phyloP scores from a whole-genome alignment of 1,140 invertebrate genomes.

The Drosophila setifemur region DNA sequence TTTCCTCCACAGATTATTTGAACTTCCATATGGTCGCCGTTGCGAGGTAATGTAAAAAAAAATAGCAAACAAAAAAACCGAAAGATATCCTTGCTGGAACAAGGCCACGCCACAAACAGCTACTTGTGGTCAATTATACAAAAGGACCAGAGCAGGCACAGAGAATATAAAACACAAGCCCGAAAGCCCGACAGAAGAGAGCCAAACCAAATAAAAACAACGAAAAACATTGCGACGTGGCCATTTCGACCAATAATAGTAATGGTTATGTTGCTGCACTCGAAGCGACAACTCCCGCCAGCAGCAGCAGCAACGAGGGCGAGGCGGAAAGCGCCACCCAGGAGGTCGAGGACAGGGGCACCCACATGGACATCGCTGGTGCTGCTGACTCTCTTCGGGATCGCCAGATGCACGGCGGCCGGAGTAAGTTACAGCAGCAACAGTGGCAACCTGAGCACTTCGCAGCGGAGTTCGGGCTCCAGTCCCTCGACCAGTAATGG shows the following conservation, averaged over 20 bases:
- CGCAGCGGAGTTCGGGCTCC: constrained; percentile 26
- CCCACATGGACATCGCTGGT: constrained; percentile 8
- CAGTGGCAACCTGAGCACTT: constrained; percentile 53
- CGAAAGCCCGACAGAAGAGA: constrained; percentile 10
- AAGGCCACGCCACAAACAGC: constrained; percentile 64
- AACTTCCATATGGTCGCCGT: constrained; percentile 31
- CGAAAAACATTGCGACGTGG: constrained; percentile 54
- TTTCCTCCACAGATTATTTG: constrained; percentile 44
- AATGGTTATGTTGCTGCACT: constrained; percentile 76
- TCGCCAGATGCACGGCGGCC: constrained; percentile 25
- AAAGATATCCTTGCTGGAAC: constrained; percentile 13
- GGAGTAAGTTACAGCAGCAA: constrained; percentile 61
- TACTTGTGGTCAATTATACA: constrained; percentile 65
- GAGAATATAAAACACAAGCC: constrained; percentile 6
- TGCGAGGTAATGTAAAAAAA: constrained; percentile 27
- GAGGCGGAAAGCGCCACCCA: constrained; percentile 50
- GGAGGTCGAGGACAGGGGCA: constrained; percentile 1
- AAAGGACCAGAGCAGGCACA: constrained; percentile 4
- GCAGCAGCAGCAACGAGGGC: constrained; percentile 51
- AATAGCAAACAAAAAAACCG: constrained; percentile 6
- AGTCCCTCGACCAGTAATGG: constrained; percentile 43
- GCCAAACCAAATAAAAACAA: background rate
- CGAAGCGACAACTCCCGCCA: constrained; percentile 59
- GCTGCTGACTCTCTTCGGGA: constrained; percentile 18
- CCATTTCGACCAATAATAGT: constrained; percentile 77